These are phyloP conservation scores for Phalacrocorax brasilianus DNA, from an alignment of 2,113 vertebrate species.

Conservation along the genomic window DNA sequence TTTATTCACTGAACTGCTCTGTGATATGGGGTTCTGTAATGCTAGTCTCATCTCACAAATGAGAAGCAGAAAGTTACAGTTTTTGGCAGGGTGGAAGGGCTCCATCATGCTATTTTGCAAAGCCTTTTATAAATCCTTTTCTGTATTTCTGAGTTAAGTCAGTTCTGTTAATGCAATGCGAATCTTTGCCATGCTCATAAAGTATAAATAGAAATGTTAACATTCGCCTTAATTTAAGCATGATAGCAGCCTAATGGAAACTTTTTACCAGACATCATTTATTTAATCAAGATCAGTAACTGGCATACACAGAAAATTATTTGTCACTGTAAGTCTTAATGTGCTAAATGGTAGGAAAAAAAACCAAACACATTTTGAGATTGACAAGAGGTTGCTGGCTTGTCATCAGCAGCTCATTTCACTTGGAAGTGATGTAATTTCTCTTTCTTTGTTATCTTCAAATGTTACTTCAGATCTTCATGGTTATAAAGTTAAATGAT, in stretches of 20 bases:
- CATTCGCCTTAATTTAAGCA: neutral
- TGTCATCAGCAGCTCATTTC: neutral
- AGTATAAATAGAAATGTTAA: neutral
- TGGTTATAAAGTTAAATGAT: neutral
- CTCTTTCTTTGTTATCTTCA: neutral
- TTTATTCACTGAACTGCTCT: neutral
- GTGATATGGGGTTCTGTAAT: neutral
- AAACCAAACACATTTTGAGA: neutral
- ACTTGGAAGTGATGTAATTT: neutral
- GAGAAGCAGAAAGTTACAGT: neutral
- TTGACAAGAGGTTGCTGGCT: neutral
- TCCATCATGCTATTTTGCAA: neutral
- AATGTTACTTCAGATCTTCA: neutral
- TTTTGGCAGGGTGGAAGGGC: neutral
- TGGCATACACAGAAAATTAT: neutral
- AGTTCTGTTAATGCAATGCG: neutral
- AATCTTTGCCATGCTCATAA: neutral
- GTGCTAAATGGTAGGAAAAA: neutral
- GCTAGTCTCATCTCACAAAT: neutral
- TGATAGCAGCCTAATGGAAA: neutral
- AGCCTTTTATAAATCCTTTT: neutral
- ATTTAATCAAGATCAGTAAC: neutral
- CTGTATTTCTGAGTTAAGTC: neutral
- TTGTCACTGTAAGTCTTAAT: neutral
- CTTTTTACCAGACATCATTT: neutral